Evolutionary conservation across 30 jellyfish, hydroid and myxozoan species (phyloP).

Genomic region (Turritopsis rubra): DNA sequence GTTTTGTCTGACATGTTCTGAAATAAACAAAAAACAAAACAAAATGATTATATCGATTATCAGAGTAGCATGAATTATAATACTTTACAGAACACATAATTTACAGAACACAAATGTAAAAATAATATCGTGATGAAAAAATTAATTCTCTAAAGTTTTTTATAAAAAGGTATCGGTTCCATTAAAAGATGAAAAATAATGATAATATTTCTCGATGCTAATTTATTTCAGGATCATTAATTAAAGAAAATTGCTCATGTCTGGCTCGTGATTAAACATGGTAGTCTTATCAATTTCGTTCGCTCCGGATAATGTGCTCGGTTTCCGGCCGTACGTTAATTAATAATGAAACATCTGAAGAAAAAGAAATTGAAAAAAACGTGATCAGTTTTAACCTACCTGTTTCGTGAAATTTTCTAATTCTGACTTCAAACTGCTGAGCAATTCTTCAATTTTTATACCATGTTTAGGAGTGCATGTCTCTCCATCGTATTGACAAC

Average conservation of each 20-base stretch:
- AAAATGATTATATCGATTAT: neutral
- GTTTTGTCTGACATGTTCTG: neutral
- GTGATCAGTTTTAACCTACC: neutral
- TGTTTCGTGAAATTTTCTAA: constrained; percentile 1
- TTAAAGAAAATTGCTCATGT: neutral
- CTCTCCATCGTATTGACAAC: constrained; percentile 25
- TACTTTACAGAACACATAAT: neutral
- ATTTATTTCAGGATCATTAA: neutral
- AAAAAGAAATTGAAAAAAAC: neutral
- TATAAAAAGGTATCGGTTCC: too few species aligned
- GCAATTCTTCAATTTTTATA: neutral
- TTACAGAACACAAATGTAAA: too few species aligned
- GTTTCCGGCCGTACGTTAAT: neutral
- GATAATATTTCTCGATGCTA: neutral
- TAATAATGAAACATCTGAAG: neutral
- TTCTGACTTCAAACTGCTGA: neutral
- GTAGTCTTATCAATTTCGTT: neutral
- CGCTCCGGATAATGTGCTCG: neutral
- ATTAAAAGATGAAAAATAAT: too few species aligned
- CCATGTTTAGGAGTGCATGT: constrained; percentile 15
- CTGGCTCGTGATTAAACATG: constrained; percentile 4
- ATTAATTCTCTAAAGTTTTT: too few species aligned
- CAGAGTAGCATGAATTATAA: neutral
- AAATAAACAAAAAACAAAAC: neutral
- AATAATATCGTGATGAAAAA: too few species aligned